These are phyloP conservation scores for Malurus melanocephalus DNA, from an alignment of 2,113 vertebrate genomes.

Conservation along the genomic window DNA sequence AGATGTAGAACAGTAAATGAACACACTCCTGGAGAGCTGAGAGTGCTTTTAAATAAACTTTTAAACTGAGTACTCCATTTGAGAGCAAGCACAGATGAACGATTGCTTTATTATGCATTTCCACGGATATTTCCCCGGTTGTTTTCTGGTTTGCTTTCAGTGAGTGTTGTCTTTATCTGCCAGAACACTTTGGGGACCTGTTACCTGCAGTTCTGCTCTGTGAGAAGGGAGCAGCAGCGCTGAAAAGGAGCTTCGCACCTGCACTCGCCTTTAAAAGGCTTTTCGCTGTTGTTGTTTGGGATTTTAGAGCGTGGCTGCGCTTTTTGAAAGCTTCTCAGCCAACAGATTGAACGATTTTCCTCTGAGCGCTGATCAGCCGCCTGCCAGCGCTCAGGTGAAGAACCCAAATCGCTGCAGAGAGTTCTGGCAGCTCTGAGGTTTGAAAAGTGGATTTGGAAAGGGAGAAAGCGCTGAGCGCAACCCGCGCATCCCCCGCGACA, in stretches of 20 bases:
- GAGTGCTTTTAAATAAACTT: background rate
- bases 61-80: background rate
- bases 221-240: background rate
- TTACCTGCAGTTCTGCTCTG: background rate
- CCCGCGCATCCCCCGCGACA: accelerated
- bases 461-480: background rate
- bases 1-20: background rate
- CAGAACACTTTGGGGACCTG: background rate
- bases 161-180: background rate
- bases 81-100: background rate
- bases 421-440: background rate
- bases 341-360: background rate
- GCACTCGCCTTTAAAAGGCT: background rate
- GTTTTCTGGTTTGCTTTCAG: background rate
- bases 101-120: background rate
- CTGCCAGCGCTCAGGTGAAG: background rate
- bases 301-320: background rate
- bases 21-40: background rate
- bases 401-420: background rate
- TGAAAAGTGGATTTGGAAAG: background rate
- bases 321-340: background rate
- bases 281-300: background rate
- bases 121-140: background rate
- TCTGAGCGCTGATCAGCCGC: background rate
- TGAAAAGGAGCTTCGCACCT: background rate